Evolutionary conservation across 37 sponge, comb jelly and placozoan species (phyloP), one percentile per base, ranked within the genome.

Genomic region (Diacarnus erythraeanus): DNA sequence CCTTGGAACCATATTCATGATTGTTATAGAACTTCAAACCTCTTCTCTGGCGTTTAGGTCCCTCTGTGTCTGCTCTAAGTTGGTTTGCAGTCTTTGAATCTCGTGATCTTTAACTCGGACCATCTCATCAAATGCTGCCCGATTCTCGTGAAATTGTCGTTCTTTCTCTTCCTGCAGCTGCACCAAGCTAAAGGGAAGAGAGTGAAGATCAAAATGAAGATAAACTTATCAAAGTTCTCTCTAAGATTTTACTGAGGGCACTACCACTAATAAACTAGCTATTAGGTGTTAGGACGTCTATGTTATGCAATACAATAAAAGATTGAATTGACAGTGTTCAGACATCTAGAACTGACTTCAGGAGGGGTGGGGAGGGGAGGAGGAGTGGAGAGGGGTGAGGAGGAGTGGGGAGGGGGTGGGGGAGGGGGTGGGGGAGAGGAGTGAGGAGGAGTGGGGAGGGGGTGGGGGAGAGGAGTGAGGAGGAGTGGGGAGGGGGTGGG

Each of bases 141-240:
- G 78, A 31, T 64, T 87, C 69, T 87, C 80, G n/a, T 57, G 56
- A 71, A 77, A 83, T 3, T 76, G 64, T 21, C 43, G 17, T 73
- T 91, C 92, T 64, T 91, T 91, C 34, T 91, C 92, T 59, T 78
- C 76, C 73, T 91, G 92, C 38, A 91, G 58, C 64, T 87, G 88
- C 35, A 87, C 67, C 40, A 87, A 42, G 33, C 92, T 91, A 34
- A 25, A 30, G 1, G 69, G 57, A 42, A 2, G 56, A 4, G 54
- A 37, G 26, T 3, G 47, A 54, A 12, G 18, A 54, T 10, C 2
- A 2, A 54, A 12, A 54, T 12, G 12, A 12, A 18, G 18, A 54
- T 12, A 72, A 22, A 72, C 9, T 54, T 54, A 54, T 18, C 57
- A 22, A 12, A n/a, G n/a, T n/a, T 47, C 10, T 54, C 18, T 12